phyloP scores from a whole-genome alignment of 2,113 vertebrate genomes.

The Leptobrachium leishanense region DNA sequence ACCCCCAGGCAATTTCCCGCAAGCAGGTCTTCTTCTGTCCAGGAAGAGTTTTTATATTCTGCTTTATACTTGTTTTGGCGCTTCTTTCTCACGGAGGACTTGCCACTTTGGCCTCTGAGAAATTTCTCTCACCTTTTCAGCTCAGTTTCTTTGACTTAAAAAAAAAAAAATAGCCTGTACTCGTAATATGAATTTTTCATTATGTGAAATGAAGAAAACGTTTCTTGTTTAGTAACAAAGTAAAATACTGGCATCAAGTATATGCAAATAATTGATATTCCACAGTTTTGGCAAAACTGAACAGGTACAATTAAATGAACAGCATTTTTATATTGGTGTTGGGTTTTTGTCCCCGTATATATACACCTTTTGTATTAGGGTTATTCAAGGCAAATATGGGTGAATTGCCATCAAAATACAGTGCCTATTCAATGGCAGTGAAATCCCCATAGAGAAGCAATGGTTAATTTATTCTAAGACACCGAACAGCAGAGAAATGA shows the following conservation, averaged over 20 bases:
- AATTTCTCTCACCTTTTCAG: constrained; percentile 46
- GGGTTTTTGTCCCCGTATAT: too few species aligned
- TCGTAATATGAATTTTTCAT: constrained; percentile 14
- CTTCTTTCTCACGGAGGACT: constrained; percentile 13
- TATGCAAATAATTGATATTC: background rate
- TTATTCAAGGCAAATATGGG: too few species aligned
- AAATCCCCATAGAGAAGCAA: too few species aligned
- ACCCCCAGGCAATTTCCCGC: constrained; percentile 39
- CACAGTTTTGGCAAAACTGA: background rate
- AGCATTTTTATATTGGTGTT: too few species aligned
- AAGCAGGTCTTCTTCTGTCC: constrained; percentile 9
- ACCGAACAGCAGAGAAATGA: too few species aligned
- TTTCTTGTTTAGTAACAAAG: constrained; percentile 4
- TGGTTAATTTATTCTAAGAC: too few species aligned
- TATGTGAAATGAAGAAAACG: constrained; percentile 14
- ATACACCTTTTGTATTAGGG: too few species aligned
- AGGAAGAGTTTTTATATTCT: constrained; percentile 45
- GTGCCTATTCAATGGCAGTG: too few species aligned
- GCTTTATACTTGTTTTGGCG: constrained; percentile 47
- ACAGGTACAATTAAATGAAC: too few species aligned
- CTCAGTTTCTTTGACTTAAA: constrained; percentile 8
- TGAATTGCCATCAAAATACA: too few species aligned
- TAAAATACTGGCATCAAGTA: background rate
- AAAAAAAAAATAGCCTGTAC: constrained; percentile 31
- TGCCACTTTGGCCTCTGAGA: constrained; percentile 38